These are phyloP conservation scores for Pteronotus mesoamericanus DNA, from an alignment of 2,797 vertebrate species.

Conservation along the genomic window DNA sequence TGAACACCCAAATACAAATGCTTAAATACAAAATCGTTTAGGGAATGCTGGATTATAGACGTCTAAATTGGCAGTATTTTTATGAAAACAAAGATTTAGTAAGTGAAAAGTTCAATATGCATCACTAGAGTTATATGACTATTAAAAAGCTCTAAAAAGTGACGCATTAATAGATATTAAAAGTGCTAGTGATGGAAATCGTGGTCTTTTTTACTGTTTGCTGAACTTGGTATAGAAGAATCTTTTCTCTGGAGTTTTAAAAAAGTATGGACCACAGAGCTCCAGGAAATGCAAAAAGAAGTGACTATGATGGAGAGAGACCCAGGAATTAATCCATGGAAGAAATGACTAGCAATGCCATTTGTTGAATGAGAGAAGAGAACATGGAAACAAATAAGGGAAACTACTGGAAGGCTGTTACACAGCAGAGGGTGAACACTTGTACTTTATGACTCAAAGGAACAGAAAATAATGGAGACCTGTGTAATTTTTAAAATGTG, in stretches of 20 bases:
- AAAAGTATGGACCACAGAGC: not conserved
- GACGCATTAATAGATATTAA: not conserved
- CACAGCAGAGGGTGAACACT: not conserved
- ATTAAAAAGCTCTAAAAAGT: not conserved
- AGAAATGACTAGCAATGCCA: not conserved
- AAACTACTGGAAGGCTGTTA: not conserved
- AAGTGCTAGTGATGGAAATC: not conserved
- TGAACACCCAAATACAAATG: not conserved
- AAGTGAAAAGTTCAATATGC: not conserved
- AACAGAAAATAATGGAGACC: not conserved
- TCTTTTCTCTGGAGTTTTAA: not conserved
- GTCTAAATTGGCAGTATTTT: constrained; percentile 3
- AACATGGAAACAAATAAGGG: not conserved
- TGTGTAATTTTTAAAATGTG: not conserved
- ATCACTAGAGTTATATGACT: not conserved
- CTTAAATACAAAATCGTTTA: not conserved
- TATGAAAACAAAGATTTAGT: not conserved
- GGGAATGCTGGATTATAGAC: not conserved
- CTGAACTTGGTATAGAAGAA: not conserved
- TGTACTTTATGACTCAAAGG: not conserved
- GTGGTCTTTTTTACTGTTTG: not conserved
- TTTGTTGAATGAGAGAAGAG: not conserved
- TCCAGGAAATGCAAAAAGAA: not conserved
- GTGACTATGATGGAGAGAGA: not conserved
- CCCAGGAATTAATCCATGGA: not conserved